Evolutionary conservation across 2,797 vertebrate species (phyloP), one percentile per base, ranked within the genome.

Genomic region (Percopsis omiscomaycus): DNA sequence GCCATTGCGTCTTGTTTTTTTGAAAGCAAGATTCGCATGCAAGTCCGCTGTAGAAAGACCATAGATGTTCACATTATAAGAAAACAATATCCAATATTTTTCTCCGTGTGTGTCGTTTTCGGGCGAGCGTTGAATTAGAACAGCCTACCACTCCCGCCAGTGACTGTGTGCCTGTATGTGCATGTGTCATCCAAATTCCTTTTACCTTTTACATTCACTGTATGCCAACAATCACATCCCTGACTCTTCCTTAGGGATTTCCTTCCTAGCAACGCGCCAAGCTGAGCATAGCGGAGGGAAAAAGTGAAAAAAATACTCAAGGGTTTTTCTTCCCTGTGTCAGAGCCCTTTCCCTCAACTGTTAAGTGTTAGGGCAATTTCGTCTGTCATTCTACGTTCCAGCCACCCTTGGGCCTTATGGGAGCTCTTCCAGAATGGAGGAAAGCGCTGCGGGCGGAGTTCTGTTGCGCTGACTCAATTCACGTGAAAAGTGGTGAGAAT

Each of bases 351-450:
- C 22, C 22, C 22, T 22, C 22, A 22, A 22, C 22, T 22, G 22
- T 22, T 22, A 22, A 53, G 42, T 22, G 29, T 44, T 48, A 3
- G 49, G 55, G 30, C 54, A 14, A 30, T 66, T 54, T 55, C 49
- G 55, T 22, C 58, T 68, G 66, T 68, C 66, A 53, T 53, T 55
- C 51, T 49, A 0, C 13, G 15, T 69, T 51, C 9, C 47, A n/a
- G 29, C 51, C 64, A 64, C 42, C 60, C 16, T 49, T 28, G 9
- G 22, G 55, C 55, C 49, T 57, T n/a, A 42, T 22, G 37, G 28
- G 3, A 49, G 46, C 54, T 66, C 27, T 59, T 10, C 6, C 57
- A 37, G 27, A 10, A 61, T 37, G 32, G 32, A 37, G 32, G 32
- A 37, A 37, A 37, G 32, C 6, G 32, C 5, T 37, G 32, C 6